These are phyloP conservation scores for Taxidea taxus DNA, from an alignment of 2,113 vertebrate species.

Conservation along the genomic window DNA sequence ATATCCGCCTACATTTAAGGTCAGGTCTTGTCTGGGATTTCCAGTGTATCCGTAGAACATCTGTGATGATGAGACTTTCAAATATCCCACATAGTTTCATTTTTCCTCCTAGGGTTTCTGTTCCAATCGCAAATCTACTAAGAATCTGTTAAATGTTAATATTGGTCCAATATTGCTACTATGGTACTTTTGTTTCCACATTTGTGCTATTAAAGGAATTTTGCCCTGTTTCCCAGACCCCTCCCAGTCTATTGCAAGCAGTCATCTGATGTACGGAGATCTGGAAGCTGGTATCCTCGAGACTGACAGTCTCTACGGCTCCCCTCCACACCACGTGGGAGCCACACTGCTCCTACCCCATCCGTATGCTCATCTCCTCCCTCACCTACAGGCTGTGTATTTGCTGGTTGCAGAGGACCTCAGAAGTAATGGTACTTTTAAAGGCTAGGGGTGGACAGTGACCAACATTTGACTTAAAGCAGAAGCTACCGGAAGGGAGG, in stretches of 20 bases:
- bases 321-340: fast-evolving
- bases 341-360: not conserved
- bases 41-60: not conserved
- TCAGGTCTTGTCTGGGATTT: not conserved
- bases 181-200: not conserved
- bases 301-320: not conserved
- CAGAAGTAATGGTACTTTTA: not conserved
- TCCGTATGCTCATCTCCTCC: too few species aligned
- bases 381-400: not conserved
- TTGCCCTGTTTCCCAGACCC: not conserved
- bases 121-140: not conserved
- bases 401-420: not conserved
- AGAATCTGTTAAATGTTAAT: not conserved
- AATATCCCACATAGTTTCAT: slow-evolving; percentile 14
- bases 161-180: not conserved
- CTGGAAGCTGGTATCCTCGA: not conserved
- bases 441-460: not conserved
- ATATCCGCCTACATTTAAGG: not conserved
- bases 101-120: not conserved
- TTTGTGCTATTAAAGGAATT: not conserved
- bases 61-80: not conserved
- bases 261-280: not conserved
- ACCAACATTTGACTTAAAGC: not conserved
- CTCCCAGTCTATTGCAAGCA: not conserved
- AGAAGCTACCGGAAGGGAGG: not conserved